phyloP scores from a whole-genome alignment of 2,113 vertebrate genomes.

The Proterorhinus semilunaris region DNA sequence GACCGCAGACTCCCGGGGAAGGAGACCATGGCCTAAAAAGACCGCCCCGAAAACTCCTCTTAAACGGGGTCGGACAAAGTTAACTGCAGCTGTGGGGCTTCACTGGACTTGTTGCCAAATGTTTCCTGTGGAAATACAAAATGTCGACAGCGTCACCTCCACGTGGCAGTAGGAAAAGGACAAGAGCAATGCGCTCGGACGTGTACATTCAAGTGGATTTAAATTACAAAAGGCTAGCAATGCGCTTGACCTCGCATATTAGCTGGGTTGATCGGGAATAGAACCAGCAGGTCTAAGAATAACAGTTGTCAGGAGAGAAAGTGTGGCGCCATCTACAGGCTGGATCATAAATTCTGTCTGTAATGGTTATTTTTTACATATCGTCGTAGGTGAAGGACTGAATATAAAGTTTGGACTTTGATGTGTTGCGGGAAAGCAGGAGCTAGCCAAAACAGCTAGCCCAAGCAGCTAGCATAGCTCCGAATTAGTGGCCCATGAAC shows the following conservation, averaged over 20 bases:
- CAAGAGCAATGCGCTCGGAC: slow-evolving; percentile 14
- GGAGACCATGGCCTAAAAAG: slow-evolving; percentile 93
- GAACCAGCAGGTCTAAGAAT: not conserved
- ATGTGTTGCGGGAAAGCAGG: not conserved
- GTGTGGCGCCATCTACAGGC: not conserved
- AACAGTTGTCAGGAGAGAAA: not conserved
- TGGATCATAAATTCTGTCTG: not conserved
- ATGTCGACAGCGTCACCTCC: slow-evolving; percentile 91
- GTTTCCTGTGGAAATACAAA: slow-evolving; percentile 99
- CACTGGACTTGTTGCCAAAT: slow-evolving; percentile 72
- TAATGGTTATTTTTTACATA: not conserved
- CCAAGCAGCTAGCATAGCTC: not conserved
- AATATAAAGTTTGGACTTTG: not conserved
- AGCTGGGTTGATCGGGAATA: not conserved
- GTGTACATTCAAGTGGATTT: slow-evolving; percentile 68
- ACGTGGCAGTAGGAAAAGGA: slow-evolving; percentile 81
- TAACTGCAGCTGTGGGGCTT: slow-evolving; percentile 42
- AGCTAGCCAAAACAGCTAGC: not conserved
- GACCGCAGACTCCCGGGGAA: slow-evolving; percentile 98
- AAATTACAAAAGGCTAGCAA: slow-evolving; percentile 47
- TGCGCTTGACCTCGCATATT: slow-evolving; percentile 23
- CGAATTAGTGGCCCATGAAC: not conserved
- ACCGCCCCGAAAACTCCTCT: not conserved
- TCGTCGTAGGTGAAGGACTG: not conserved
- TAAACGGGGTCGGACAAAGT: slow-evolving; percentile 25